Evolutionary conservation across 2,797 vertebrate species (phyloP).

Genomic region (Scleropages formosus): DNA sequence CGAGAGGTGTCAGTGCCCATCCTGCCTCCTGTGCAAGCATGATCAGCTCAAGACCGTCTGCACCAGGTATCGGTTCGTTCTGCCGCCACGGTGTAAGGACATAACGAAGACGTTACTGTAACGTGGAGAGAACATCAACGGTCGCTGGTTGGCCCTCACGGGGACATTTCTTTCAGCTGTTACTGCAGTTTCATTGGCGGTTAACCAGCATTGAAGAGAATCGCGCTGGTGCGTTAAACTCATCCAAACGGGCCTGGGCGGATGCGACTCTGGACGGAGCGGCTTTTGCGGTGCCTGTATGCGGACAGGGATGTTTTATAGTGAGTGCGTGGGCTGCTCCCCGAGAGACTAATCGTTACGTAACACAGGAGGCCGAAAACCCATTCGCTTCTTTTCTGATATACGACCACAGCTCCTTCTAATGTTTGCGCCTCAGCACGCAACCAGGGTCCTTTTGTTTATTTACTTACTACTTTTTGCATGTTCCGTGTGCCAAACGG

Average conservation of each 20-base stretch:
- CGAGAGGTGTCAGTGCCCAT: conserved; percentile 9
- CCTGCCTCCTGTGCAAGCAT: neutral
- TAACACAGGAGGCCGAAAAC: conserved; percentile 48
- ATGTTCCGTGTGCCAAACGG: neutral
- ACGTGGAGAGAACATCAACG: neutral
- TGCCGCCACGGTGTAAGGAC: neutral
- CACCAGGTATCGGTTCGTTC: neutral
- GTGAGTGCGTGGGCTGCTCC: conserved; percentile 64
- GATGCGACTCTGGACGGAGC: conserved; percentile 29
- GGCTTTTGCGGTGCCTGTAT: conserved; percentile 48
- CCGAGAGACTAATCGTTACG: conserved; percentile 44
- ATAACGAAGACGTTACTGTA: neutral
- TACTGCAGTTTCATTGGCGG: neutral
- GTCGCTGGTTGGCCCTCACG: neutral
- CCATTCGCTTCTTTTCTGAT: conserved; percentile 64
- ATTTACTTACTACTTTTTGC: conserved; percentile 18
- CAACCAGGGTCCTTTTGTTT: conserved; percentile 54
- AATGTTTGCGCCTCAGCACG: conserved; percentile 50
- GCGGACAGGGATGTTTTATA: conserved; percentile 59
- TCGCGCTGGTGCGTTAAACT: no score
- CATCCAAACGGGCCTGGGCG: neutral
- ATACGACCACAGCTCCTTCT: conserved; percentile 57
- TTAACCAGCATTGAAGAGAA: no score
- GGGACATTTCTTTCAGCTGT: neutral
- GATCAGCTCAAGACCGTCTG: conserved; percentile 11